These are phyloP conservation scores for Acyrthosiphon pisum DNA, from an alignment of 1,140 invertebrate species.

Conservation along the genomic window DNA sequence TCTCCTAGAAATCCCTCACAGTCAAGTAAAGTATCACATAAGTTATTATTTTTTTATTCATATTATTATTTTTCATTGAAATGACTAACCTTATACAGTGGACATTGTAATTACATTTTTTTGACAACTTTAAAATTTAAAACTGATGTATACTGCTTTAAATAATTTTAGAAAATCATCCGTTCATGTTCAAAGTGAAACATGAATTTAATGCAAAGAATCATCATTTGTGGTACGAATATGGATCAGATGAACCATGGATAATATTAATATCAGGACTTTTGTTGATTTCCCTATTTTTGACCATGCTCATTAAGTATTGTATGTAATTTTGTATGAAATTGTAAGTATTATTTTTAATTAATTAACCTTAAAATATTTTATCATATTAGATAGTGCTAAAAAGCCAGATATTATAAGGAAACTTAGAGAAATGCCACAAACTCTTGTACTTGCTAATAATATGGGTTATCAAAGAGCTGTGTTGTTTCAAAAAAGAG, in stretches of 20 bases:
- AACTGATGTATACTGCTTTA: too few species aligned
- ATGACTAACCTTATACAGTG: too few species aligned
- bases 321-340: constrained; percentile 3
- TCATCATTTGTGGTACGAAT: constrained; percentile 75
- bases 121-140: too few species aligned
- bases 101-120: too few species aligned
- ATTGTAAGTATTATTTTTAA: background rate
- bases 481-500: background rate
- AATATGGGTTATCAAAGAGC: constrained; percentile 79
- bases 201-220: constrained; percentile 49
- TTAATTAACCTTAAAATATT: background rate
- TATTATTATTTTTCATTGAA: too few species aligned
- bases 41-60: too few species aligned
- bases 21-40: constrained; percentile 59
- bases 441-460: constrained; percentile 76
- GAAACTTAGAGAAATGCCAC: constrained; percentile 82
- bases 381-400: background rate
- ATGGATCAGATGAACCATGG: constrained; percentile 69
- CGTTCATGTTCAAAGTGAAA: too few species aligned
- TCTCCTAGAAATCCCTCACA: constrained; percentile 79
- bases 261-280: background rate
- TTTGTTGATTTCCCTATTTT: background rate
- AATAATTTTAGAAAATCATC: too few species aligned
- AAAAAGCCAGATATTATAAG: constrained; percentile 79
- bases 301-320: background rate